A percentile compares a stretch with the other conserved stretches of the same genome.
Conservation (phyloP, 23 tunicate species). For the Trididemnum miniatum region DNA sequence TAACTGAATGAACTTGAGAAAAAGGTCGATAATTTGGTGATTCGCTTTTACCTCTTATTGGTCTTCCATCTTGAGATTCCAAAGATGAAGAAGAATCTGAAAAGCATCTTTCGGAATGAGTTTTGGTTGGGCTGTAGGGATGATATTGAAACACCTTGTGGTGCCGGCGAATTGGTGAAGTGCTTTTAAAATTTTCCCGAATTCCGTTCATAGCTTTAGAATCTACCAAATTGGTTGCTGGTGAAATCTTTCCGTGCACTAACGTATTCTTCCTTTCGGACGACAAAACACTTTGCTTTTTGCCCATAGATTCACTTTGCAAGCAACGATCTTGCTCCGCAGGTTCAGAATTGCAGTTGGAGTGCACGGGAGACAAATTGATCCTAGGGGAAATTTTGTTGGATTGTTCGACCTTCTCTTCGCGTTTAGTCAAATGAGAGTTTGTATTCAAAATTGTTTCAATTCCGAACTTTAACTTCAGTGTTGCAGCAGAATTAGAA, state of each 20-base stretch:
- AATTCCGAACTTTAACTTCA: slow-evolving; percentile 25
- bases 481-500: not conserved
- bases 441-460: slow-evolving; percentile 11
- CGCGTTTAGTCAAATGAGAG: not conserved
- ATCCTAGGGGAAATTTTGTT: not conserved
- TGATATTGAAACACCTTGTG: not conserved
- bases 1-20: too few relatives aligned
- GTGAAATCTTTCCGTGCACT: too few relatives aligned
- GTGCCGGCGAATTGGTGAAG: too few relatives aligned
- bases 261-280: too few relatives aligned
- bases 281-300: too few relatives aligned
- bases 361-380: not conserved
- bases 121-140: not conserved
- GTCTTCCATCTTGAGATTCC: not conserved
- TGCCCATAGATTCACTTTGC: too few relatives aligned
- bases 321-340: too few relatives aligned
- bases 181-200: too few relatives aligned
- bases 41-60: not conserved
- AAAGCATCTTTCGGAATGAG: not conserved
- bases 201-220: too few relatives aligned
- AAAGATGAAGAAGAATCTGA: too few relatives aligned
- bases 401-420: not conserved
- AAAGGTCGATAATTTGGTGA: not conserved
- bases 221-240: too few relatives aligned
- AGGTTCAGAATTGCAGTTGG: not conserved